A percentile compares a stretch with the other conserved stretches of the same genome.
Conservation (phyloP, 2,888 invertebrate genomes). For the Limnephilus rhombicus region DNA sequence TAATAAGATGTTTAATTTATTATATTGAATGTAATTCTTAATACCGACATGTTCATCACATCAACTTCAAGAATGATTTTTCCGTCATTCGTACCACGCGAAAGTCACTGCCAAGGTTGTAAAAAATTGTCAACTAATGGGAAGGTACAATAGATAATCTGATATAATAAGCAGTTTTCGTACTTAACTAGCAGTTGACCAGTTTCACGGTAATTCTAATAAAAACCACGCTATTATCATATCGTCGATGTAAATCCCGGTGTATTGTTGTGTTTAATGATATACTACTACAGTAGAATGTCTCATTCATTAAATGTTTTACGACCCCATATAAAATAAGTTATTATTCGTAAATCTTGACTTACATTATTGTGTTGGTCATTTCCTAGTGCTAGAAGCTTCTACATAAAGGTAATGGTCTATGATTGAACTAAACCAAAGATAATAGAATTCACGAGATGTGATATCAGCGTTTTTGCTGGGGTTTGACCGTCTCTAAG, state of each 20-base stretch:
- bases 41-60: neutral
- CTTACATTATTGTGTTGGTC: no score
- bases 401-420: no score
- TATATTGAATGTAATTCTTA: neutral
- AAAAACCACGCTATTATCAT: neutral
- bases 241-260: neutral
- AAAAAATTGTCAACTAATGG: constrained; percentile 11
- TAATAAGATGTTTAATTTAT: no score
- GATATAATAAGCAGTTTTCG: neutral
- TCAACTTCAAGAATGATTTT: neutral
- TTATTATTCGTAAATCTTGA: no score
- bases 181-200: neutral
- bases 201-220: neutral
- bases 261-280: neutral
- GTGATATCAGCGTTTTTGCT: no score
- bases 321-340: no score
- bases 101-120: constrained; percentile 39
- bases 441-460: no score
- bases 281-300: neutral
- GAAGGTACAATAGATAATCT: neutral
- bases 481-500: no score
- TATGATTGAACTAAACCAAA: no score
- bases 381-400: no score
- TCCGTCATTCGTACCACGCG: neutral
- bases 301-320: no score